A percentile compares a stretch with the other conserved stretches of the same genome.
These are phyloP conservation scores for Hemichromis elongatus DNA, from an alignment of 2,113 vertebrate genomes.

Conservation along the genomic window DNA sequence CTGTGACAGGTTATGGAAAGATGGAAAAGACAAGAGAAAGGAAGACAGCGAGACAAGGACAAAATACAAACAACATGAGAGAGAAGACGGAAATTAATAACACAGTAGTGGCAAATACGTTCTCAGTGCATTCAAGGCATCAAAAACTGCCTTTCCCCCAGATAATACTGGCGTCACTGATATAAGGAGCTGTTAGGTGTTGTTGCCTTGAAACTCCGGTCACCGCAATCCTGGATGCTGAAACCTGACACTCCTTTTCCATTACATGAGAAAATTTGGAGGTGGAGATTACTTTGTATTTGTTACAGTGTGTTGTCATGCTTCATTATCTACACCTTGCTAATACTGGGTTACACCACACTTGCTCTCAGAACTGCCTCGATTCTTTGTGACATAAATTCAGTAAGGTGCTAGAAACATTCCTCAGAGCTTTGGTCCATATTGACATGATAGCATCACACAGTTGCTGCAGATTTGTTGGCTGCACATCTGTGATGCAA, in stretches of 20 bases:
- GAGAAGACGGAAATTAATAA: background rate
- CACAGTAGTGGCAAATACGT: background rate
- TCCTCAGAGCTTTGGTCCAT: background rate
- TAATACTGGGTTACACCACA: background rate
- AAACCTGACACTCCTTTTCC: background rate
- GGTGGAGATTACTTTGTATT: background rate
- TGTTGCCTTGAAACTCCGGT: background rate
- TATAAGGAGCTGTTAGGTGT: background rate
- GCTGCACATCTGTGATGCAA: background rate
- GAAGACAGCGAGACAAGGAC: background rate
- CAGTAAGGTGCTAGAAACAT: background rate
- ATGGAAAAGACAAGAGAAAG: background rate
- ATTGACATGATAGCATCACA: background rate
- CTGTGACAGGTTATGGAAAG: fast-evolving
- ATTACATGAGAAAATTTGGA: background rate
- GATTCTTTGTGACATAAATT: background rate
- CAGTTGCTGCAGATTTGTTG: background rate
- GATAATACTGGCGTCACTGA: background rate
- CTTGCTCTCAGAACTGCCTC: background rate
- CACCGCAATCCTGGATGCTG: fast-evolving
- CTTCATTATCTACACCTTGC: background rate
- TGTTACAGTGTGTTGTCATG: background rate
- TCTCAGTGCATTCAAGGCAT: background rate
- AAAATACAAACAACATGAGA: background rate
- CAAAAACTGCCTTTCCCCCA: background rate